Conservation (phyloP, 1,140 invertebrate genomes). For the Heliconius nattereri region DNA sequence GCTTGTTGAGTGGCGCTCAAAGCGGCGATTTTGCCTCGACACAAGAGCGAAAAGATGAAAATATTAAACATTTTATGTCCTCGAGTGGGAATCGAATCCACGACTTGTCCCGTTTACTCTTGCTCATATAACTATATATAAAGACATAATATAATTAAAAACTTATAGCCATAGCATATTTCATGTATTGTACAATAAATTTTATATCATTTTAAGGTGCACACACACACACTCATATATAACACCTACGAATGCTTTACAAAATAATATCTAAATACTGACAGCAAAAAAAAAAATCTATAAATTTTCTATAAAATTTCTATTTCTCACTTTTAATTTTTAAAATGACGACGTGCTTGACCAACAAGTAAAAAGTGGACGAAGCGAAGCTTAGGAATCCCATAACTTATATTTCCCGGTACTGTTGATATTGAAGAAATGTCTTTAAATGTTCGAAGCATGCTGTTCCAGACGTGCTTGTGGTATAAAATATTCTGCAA, state of each 20-base stretch:
- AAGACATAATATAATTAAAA: too few species aligned
- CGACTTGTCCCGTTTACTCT: too few species aligned
- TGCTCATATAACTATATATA: too few species aligned
- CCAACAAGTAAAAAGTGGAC: constrained; percentile 32
- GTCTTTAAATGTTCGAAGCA: constrained; percentile 51
- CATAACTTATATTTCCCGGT: constrained; percentile 40
- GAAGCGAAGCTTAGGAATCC: constrained; percentile 27
- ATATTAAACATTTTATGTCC: too few species aligned
- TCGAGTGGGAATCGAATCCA: too few species aligned
- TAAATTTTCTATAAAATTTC: too few species aligned
- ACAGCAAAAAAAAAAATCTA: constrained; percentile 21
- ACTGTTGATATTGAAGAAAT: constrained; percentile 50
- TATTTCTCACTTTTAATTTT: constrained; percentile 42
- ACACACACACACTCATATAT: neutral
- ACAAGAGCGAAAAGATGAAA: too few species aligned
- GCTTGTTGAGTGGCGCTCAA: too few species aligned
- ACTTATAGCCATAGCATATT: too few species aligned
- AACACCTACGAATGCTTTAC: constrained; percentile 10
- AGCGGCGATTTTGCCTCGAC: too few species aligned
- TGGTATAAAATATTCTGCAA: constrained; percentile 43
- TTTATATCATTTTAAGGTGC: too few species aligned
- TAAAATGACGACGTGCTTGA: constrained; percentile 28
- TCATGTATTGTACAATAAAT: too few species aligned
- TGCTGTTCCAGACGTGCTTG: constrained; percentile 55
- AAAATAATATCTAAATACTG: neutral